These are phyloP conservation scores for Lagorchestes hirsutus DNA, from an alignment of 2,797 vertebrate species.

Conservation along the genomic window DNA sequence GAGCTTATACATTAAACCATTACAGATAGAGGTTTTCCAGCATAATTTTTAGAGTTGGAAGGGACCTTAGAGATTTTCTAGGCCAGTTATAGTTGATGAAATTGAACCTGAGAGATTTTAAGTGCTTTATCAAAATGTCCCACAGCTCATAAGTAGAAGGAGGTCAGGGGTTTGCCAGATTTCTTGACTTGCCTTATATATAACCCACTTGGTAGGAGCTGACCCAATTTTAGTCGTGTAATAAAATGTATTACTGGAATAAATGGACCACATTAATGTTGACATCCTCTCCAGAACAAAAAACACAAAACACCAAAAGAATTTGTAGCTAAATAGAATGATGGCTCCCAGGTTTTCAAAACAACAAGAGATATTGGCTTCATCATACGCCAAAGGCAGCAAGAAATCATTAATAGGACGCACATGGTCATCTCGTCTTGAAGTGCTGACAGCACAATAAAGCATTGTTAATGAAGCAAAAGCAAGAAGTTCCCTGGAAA, in stretches of 20 bases:
- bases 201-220: neutral
- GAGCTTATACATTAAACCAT: slow-evolving; percentile 13
- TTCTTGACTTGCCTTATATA: neutral
- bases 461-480: neutral
- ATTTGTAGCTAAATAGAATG: neutral
- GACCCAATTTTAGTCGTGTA: slow-evolving; percentile 25
- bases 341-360: neutral
- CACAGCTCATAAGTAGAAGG: neutral
- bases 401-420: neutral
- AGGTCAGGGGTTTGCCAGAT: neutral
- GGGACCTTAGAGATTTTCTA: slow-evolving; percentile 7
- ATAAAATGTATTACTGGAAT: neutral
- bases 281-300: neutral
- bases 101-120: slow-evolving; percentile 1
- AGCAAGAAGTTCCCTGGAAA: neutral
- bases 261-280: neutral
- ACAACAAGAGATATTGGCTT: neutral
- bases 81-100: slow-evolving; percentile 32
- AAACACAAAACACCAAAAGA: neutral
- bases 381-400: neutral
- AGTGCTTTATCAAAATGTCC: neutral
- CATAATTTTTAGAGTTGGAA: slow-evolving; percentile 12
- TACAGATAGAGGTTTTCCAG: neutral
- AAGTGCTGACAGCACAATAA: neutral
- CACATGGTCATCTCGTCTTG: neutral